Conservation (phyloP, 2,797 vertebrate genomes). For the Carduelis carduelis region DNA sequence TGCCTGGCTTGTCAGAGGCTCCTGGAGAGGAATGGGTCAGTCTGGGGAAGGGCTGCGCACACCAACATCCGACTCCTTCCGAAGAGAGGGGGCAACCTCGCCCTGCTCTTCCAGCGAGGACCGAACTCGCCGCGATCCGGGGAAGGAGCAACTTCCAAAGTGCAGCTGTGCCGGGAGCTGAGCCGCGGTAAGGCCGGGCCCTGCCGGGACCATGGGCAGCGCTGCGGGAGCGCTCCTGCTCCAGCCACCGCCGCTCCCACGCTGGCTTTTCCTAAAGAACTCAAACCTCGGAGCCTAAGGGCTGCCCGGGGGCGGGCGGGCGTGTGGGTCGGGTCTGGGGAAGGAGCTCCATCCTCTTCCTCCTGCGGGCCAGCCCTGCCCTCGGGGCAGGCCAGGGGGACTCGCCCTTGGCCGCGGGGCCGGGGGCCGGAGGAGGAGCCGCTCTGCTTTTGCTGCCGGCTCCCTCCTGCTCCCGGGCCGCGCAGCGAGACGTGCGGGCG, state of each 20-base stretch:
- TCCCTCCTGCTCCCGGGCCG: slow-evolving; percentile 3
- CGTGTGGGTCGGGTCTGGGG: background rate
- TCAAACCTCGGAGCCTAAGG: too few relatives aligned
- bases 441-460: background rate
- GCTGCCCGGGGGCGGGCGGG: background rate
- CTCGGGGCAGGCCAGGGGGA: background rate
- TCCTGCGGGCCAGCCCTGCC: background rate
- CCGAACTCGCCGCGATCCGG: rapidly evolving
- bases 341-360: background rate
- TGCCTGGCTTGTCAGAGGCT: background rate
- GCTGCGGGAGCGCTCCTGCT: background rate
- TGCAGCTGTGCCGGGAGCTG: rapidly evolving
- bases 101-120: background rate
- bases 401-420: background rate
- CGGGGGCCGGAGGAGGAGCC: background rate
- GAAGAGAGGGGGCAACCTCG: background rate
- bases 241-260: background rate
- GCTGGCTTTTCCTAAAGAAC: rapidly evolving
- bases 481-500: background rate
- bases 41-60: background rate
- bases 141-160: background rate
- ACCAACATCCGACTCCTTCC: background rate
- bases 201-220: background rate
- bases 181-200: background rate
- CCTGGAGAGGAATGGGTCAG: background rate